These are phyloP conservation scores for Pelecanoides urinatrix DNA, from an alignment of 2,113 vertebrate genomes.

Conservation along the genomic window DNA sequence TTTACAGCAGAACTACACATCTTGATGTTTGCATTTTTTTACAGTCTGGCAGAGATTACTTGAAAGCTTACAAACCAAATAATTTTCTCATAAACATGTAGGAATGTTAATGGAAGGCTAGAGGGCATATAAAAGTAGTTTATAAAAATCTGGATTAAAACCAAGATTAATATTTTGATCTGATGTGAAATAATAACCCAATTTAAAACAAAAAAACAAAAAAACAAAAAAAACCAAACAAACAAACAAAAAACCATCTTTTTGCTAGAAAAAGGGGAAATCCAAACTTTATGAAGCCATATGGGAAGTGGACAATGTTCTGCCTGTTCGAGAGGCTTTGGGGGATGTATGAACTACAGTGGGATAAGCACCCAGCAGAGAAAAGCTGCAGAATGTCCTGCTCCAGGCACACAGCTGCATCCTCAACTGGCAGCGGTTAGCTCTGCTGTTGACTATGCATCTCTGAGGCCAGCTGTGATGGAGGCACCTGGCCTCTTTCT, in stretches of 20 bases:
- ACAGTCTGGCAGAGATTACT: neutral
- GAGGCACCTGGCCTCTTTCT: neutral
- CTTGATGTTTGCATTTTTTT: neutral
- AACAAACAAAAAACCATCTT: neutral
- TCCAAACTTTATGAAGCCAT: neutral
- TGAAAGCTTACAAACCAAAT: neutral
- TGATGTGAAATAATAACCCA: neutral
- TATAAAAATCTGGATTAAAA: neutral
- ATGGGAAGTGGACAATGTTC: neutral
- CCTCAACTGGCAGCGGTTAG: neutral
- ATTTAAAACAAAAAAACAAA: neutral
- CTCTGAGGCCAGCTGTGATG: neutral
- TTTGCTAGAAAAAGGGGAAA: neutral
- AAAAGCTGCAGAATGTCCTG: neutral
- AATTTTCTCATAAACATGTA: neutral
- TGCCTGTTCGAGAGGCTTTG: neutral
- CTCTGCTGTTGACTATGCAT: rapidly evolving
- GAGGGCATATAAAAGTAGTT: neutral
- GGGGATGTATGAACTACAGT: neutral
- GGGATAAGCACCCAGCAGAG: neutral
- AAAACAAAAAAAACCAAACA: rapidly evolving
- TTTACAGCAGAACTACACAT: neutral
- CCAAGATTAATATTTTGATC: neutral
- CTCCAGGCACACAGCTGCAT: neutral
- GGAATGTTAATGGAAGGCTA: neutral